Conservation (phyloP, 2,113 vertebrate genomes). For the Apus apus region DNA sequence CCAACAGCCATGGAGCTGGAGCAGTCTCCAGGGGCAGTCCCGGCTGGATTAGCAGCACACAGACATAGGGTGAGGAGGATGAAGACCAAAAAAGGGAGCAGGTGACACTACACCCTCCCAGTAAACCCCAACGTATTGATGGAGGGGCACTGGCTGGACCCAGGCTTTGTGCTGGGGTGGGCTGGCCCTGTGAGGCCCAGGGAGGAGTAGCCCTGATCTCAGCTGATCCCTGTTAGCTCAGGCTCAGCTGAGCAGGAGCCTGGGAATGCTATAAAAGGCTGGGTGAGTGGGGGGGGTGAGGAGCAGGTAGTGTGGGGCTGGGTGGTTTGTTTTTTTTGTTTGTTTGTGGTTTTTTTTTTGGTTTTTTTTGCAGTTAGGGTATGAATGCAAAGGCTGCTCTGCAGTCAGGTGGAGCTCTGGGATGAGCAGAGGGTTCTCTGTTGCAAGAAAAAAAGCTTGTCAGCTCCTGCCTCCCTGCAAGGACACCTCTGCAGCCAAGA, state of each 20-base stretch:
- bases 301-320: fast-evolving
- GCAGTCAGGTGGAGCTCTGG: neutral
- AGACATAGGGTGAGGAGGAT: neutral
- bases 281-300: neutral
- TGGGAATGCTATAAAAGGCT: neutral
- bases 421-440: neutral
- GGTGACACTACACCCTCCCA: neutral
- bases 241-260: neutral
- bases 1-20: neutral
- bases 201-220: neutral
- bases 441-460: neutral
- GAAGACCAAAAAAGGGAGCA: neutral
- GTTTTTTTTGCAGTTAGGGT: fast-evolving
- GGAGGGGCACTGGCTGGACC: neutral
- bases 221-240: neutral
- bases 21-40: neutral
- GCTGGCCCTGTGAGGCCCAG: neutral
- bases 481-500: neutral
- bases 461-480: neutral
- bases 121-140: neutral
- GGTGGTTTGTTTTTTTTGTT: too few species aligned
- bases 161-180: neutral
- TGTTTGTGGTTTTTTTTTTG: too few species aligned
- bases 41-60: neutral
- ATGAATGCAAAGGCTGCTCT: neutral